These are phyloP conservation scores for Yasuhikotakia modesta DNA, from an alignment of 2,797 vertebrate species.

Conservation along the genomic window DNA sequence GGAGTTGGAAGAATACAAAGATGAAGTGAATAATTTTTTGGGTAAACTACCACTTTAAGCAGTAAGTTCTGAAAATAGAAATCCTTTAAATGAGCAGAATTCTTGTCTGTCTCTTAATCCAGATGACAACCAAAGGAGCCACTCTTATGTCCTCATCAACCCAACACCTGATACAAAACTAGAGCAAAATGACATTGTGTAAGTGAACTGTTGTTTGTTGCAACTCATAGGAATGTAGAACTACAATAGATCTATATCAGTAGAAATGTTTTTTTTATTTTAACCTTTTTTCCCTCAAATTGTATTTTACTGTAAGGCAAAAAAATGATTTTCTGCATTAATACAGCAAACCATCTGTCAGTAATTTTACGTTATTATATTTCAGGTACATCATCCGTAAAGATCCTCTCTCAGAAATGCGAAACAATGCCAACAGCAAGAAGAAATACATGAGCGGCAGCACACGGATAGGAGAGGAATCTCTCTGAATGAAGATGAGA, in stretches of 20 bases:
- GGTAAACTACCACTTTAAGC: no score
- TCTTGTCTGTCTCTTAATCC: constrained; percentile 53
- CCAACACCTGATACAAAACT: constrained; percentile 84
- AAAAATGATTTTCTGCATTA: neutral
- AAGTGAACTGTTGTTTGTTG: constrained; percentile 67
- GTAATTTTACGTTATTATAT: neutral
- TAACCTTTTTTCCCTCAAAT: no score
- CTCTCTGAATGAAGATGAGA: neutral
- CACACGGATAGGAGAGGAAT: neutral
- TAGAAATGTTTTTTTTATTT: no score
- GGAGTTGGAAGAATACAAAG: no score
- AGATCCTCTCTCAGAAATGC: constrained; percentile 3
- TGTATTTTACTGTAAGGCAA: no score
- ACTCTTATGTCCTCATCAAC: constrained; percentile 86
- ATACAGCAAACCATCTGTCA: neutral
- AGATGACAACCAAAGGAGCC: constrained; percentile 82
- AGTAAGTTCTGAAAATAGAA: neutral
- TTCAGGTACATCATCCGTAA: constrained; percentile 43
- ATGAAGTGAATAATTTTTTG: no score
- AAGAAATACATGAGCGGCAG: neutral
- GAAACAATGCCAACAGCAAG: neutral
- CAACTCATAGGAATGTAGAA: neutral
- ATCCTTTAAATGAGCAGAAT: neutral
- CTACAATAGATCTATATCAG: no score
- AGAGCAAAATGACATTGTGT: constrained; percentile 85